Base-by-base conservation (phyloP, 2,888 invertebrate genomes). In the Troides oblongomaculatus region DNA sequence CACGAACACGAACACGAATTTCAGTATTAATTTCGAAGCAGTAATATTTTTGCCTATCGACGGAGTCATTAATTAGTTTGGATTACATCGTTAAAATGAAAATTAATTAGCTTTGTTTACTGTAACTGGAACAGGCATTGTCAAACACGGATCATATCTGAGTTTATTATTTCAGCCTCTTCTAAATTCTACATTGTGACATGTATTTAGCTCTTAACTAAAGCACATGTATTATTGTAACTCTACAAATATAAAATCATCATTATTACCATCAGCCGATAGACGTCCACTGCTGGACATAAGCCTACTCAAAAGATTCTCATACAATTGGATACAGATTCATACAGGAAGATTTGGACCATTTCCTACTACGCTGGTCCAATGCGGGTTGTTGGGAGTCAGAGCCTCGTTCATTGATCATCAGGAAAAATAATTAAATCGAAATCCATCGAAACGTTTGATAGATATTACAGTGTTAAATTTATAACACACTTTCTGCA, bases 61-160 rank as follows among this genome's bases (percentile, higher is more conserved):
- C n/a, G 57, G 12, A 46, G 23, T 43, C 25, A 60, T 60, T 60
- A 60, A 60, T 60, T 60, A 36, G 60, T 60, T 36, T 53, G 57
- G n/a, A 64, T 64, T 66, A 66, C 50, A 56, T 62, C 62, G 67
- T 62, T 67, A 67, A 67, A 67, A 62, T n/a, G 43, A 10, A 43
- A 67, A 67, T 67, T 67, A 67, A 67, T 62, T 46, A 62, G 14
- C 56, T 43, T 46, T 57, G 56, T 62, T 62, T 58, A 39, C 23
- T 17, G 61, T 67, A 30, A 67, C 62, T 67, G 39, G 62, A 58
- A 58, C 61, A 10, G 36, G 57, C 21, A 25, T 58, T 58, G 21
- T 12, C 57, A 23, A 58, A 58, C 57, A 3, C 12, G 12, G 57
- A 18, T 23, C n/a, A 58, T 23, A 23, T 8, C 25, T 0, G 25